Conservation (phyloP, 2,113 vertebrate species). For the Chroicocephalus ridibundus region DNA sequence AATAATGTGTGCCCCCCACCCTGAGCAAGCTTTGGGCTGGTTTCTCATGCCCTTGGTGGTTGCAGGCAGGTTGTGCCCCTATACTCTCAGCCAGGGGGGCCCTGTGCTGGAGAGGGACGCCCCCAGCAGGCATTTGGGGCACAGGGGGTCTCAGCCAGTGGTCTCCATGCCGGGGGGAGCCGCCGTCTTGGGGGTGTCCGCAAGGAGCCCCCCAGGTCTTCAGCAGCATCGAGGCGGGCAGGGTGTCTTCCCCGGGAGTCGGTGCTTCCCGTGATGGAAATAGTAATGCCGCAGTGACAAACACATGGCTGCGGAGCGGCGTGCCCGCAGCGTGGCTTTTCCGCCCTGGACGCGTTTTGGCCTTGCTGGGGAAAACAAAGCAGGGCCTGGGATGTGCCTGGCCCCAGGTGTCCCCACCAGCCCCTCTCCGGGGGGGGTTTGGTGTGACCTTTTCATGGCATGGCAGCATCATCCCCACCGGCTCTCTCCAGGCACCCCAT, state of each 20-base stretch:
- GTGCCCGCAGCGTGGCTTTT: not conserved
- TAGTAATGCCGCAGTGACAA: slow-evolving; percentile 36
- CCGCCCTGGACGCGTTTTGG: not conserved
- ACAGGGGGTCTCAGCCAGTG: not conserved
- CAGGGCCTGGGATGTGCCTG: not conserved
- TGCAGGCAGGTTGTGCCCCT: not conserved
- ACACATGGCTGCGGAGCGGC: slow-evolving; percentile 8
- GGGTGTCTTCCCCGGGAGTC: not conserved
- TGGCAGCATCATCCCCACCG: not conserved
- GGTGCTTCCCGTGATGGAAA: not conserved
- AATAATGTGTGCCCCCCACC: not conserved
- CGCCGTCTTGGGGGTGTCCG: not conserved
- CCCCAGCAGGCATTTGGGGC: not conserved
- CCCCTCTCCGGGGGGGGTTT: not conserved
- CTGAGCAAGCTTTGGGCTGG: not conserved
- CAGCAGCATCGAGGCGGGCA: not conserved
- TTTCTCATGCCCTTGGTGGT: not conserved
- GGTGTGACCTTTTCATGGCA: not conserved
- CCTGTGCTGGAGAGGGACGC: not conserved
- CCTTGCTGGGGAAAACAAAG: not conserved
- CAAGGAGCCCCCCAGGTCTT: not conserved
- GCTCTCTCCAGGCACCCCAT: not conserved
- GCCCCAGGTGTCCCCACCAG: not conserved
- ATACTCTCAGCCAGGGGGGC: not conserved
- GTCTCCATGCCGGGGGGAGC: not conserved